Evolutionary conservation across 2,113 vertebrate species (phyloP), one percentile per base, ranked within the genome.

Genomic region (Diadophis punctatus): DNA sequence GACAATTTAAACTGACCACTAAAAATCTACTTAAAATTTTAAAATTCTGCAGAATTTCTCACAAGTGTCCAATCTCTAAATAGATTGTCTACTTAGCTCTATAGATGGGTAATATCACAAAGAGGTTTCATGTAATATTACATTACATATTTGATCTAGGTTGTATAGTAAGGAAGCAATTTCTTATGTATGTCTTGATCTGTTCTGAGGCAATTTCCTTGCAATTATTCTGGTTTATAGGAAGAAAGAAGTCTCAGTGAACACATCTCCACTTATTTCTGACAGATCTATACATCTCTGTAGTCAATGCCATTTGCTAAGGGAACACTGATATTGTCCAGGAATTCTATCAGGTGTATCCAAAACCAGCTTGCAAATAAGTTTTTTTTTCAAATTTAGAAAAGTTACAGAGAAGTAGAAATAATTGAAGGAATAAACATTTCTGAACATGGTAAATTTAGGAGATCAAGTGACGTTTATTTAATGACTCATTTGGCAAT

Each of bases 401-500:
- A 91, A 68, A 55, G 68, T 94, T 95, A 89, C 80, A 91, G 39
- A 52, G 55, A 91, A 22, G 51, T 94, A 95, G 93, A 96, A 95
- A 94, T 91, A 95, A 96, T 91, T 91, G 23, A 52, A 90, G 49
- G 56, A 91, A 94, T 94, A 95, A 94, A 92, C 94, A 91, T 87
- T 51, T 93, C 60, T 34, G 10, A 49, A 43, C 0, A 68, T 80
- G 93, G 43, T 4, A 80, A 34, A 80, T 80, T 80, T 80, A 80
- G n/a, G n/a, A 74, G 68, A 80, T 96, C 52, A 95, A 92, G 92
- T 88, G 94, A 27, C 51, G n/a, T 96, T 95, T 94, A 93, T 95
- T 94, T 56, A 46, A 87, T 90, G 34, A 90, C 20, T 84, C 88
- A 9, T 9, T 20, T 53, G 60, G 3, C 90, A 91, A 39, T 52